Evolutionary conservation across 1,140 invertebrate genomes (phyloP).

Genomic region (Popillia japonica): DNA sequence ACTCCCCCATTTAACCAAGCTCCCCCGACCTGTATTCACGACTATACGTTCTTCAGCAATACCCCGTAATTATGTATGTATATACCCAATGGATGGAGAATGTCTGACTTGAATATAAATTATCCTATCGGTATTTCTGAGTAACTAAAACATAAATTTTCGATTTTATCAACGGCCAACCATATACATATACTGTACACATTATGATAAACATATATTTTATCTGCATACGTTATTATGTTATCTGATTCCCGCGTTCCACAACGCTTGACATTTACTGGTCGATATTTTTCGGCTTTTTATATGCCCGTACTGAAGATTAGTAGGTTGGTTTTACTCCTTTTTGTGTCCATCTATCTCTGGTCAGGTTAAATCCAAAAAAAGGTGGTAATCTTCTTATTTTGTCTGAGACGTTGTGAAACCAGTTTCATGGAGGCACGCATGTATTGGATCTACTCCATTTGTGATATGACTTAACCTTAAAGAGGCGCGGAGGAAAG

Average conservation of each 20-base stretch:
- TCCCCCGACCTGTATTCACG: neutral
- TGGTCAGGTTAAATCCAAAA: neutral
- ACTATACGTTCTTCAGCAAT: too few species aligned
- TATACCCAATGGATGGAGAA: neutral
- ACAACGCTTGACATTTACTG: slow-evolving; percentile 46
- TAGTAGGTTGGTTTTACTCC: slow-evolving; percentile 27
- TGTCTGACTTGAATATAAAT: slow-evolving; percentile 47
- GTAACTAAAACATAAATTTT: slow-evolving; percentile 45
- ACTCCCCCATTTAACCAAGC: neutral
- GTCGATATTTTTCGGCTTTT: slow-evolving; percentile 42
- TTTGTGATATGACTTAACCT: neutral
- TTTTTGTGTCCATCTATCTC: neutral
- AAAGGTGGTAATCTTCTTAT: slow-evolving; percentile 17
- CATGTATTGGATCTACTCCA: neutral
- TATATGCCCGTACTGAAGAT: slow-evolving; percentile 41
- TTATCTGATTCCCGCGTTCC: slow-evolving; percentile 47
- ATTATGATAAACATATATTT: slow-evolving; percentile 50
- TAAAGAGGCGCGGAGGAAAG: neutral
- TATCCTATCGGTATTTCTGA: slow-evolving; percentile 44
- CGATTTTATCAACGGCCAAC: slow-evolving; percentile 46
- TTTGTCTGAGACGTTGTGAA: slow-evolving; percentile 2
- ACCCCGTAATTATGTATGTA: neutral
- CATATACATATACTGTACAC: slow-evolving; percentile 28
- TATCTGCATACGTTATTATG: slow-evolving; percentile 46
- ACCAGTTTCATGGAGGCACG: neutral